These are phyloP conservation scores for Cyclophora albipunctata DNA, from an alignment of 2,888 invertebrate species.

Conservation along the genomic window DNA sequence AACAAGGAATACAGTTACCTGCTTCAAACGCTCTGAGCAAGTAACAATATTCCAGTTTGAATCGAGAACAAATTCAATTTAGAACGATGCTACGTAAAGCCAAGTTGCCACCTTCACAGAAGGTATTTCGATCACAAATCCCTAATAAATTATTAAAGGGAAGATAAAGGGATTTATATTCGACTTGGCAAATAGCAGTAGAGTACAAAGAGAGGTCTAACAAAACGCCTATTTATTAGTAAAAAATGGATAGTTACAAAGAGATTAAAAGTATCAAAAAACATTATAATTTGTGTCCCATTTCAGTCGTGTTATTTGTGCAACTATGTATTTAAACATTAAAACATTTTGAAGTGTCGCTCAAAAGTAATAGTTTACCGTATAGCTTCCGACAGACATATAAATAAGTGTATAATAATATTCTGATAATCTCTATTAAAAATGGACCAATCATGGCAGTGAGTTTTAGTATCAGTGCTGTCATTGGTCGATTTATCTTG, in stretches of 20 bases:
- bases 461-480: constrained; percentile 61
- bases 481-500: constrained; percentile 68
- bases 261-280: constrained; percentile 66
- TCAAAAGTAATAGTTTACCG: constrained; percentile 66
- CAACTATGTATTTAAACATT: constrained; percentile 66
- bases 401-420: constrained; percentile 66
- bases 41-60: too few relatives aligned
- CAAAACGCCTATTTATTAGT: constrained; percentile 23
- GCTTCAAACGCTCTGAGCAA: too few relatives aligned
- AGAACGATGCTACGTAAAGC: too few relatives aligned
- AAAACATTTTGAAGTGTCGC: constrained; percentile 73
- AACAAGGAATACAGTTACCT: too few relatives aligned
- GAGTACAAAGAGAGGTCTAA: constrained; percentile 18
- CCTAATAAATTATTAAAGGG: too few relatives aligned
- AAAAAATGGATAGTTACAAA: constrained; percentile 63
- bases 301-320: constrained; percentile 73
- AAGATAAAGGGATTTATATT: too few relatives aligned
- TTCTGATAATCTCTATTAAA: constrained; percentile 54
- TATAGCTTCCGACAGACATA: constrained; percentile 73
- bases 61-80: too few relatives aligned
- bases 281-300: constrained; percentile 64
- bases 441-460: constrained; percentile 75
- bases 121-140: too few relatives aligned
- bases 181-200: too few relatives aligned
- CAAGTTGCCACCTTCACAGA: too few relatives aligned